Base-by-base conservation (phyloP, 2,797 vertebrate genomes). In the Percopsis omiscomaycus region DNA sequence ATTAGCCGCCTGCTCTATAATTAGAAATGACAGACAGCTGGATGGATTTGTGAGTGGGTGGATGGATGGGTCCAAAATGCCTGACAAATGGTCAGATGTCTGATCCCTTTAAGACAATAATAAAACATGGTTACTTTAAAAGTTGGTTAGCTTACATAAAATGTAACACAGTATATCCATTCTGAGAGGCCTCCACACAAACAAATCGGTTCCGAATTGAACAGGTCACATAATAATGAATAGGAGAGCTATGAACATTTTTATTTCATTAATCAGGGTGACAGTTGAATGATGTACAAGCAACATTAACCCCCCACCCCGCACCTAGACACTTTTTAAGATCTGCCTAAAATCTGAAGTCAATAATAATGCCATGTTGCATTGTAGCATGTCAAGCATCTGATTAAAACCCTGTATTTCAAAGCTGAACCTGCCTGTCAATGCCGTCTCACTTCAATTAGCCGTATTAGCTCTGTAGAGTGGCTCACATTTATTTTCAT, bases 401-500 rank as follows among this genome's bases (percentile, higher is more conserved):
- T 79, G 73, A 84, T 84, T 79, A 79, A 75, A 88, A 73, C 9
- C 61, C 56, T 58, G 67, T 49, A 73, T 74, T 55, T 69, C 70
- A 77, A 74, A 81, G 15, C 30, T 50, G 48, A 71, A 77, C 76
- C 72, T 72, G 64, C 56, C 67, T 68, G 68, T 88, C 74, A 53
- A 10, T 49, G 64, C 72, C 74, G 79, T 74, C 80, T 82, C 78
- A 28, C 60, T 77, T 80, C 79, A 86, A 88, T 89, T 88, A 84
- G 75, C 76, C 64, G 64, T 66, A 87, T 88, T 85, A 90, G 85
- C 80, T 82, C 51, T 1, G 55, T 75, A 79, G 77, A 84, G 70
- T 71, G 69, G 62, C 74, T 81, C 57, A 8, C 81, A 85, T 89
- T 87, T 84, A 86, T 89, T 87, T 87, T 88, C 85, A 91, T 89